A percentile compares a stretch with the other conserved stretches of the same genome.
These are phyloP conservation scores for Cetoscarus ocellatus DNA, from an alignment of 2,797 vertebrate species.

Conservation along the genomic window DNA sequence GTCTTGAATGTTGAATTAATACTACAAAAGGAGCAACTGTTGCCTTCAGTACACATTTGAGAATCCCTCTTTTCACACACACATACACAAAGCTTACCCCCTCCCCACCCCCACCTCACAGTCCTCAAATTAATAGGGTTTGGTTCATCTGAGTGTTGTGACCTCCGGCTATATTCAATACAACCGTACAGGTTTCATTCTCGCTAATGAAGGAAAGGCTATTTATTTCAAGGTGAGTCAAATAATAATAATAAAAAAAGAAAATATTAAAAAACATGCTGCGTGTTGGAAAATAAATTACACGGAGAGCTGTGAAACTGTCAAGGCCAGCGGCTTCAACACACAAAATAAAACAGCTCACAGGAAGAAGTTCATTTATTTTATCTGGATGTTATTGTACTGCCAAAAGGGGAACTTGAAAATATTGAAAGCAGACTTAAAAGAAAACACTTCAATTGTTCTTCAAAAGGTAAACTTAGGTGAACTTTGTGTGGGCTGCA, in stretches of 20 bases:
- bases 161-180: conserved; percentile 58
- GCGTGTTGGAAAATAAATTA: conserved; percentile 56
- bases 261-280: conserved; percentile 39
- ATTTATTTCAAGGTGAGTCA: conserved; percentile 68
- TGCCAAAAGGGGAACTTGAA: conserved; percentile 30
- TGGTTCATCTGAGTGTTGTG: conserved; percentile 52
- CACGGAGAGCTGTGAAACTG: conserved; percentile 48
- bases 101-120: conserved; percentile 3
- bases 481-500: not conserved
- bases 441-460: conserved; percentile 29
- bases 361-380: conserved; percentile 23
- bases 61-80: not conserved
- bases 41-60: not conserved
- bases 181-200: conserved; percentile 45
- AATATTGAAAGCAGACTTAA: conserved; percentile 19
- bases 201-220: conserved; percentile 59
- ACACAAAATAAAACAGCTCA: conserved; percentile 14
- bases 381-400: conserved; percentile 34
- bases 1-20: conserved; percentile 9
- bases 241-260: conserved; percentile 36
- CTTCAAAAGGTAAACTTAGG: conserved; percentile 10
- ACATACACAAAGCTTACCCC: not conserved
- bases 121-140: conserved; percentile 53
- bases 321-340: conserved; percentile 39
- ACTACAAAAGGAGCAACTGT: not conserved